Percentiles rank a stretch among this genome's conserved stretches.
phyloP scores from a whole-genome alignment of 2,888 invertebrate species.

The Geophilus truncorum region DNA sequence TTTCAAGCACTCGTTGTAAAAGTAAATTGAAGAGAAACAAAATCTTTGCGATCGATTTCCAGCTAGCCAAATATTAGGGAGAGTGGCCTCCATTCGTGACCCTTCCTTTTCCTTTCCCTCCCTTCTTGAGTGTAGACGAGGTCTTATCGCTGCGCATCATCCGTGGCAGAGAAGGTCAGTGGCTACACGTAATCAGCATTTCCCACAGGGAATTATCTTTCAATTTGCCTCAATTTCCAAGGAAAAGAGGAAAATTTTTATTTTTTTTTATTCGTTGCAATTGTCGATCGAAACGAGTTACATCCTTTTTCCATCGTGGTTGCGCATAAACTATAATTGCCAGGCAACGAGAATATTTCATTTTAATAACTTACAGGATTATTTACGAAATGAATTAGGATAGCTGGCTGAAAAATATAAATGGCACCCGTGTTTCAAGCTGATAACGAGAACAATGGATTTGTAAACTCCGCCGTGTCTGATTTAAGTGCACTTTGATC shows the following conservation, averaged over 20 bases:
- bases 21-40: not conserved
- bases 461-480: not conserved
- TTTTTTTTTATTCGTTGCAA: not conserved
- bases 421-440: not conserved
- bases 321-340: not conserved
- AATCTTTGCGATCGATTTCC: not conserved
- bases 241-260: not conserved
- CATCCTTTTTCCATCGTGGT: not conserved
- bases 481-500: not conserved
- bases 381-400: not conserved
- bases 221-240: not conserved
- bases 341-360: not conserved
- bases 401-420: not conserved
- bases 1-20: not conserved
- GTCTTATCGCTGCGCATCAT: not conserved
- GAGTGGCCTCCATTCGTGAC: not conserved
- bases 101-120: not conserved
- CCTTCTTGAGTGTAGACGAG: not conserved
- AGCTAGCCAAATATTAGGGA: not conserved
- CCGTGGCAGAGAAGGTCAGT: not conserved
- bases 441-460: not conserved
- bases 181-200: not conserved
- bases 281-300: not conserved
- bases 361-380: not conserved
- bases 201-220: not conserved